These are phyloP conservation scores for Neoaliturus tenellus DNA, from an alignment of 2,888 invertebrate species.

Conservation along the genomic window DNA sequence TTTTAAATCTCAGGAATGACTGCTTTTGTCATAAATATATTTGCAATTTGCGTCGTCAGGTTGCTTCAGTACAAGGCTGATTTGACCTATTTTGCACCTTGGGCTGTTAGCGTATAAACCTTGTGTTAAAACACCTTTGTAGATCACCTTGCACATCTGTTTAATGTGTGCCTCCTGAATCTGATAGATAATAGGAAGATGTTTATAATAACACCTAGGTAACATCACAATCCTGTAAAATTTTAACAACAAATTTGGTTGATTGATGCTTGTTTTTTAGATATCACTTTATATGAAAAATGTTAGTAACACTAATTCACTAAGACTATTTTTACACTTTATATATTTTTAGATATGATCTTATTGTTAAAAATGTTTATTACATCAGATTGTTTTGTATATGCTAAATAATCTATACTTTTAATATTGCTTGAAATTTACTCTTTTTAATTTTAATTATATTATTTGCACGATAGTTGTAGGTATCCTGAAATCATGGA, in stretches of 20 bases:
- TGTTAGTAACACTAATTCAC: background rate
- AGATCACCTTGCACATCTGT: too few species aligned
- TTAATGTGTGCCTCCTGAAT: too few species aligned
- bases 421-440: background rate
- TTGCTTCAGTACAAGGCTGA: too few species aligned
- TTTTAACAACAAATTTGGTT: background rate
- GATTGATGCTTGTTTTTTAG: background rate
- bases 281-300: constrained; percentile 17
- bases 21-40: too few species aligned
- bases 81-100: too few species aligned
- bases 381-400: background rate
- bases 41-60: too few species aligned
- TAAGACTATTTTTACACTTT: constrained; percentile 19
- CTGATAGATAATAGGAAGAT: too few species aligned
- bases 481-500: background rate
- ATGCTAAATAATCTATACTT: background rate
- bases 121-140: too few species aligned
- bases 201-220: too few species aligned
- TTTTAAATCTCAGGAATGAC: too few species aligned
- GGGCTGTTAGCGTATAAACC: too few species aligned
- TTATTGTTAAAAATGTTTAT: background rate
- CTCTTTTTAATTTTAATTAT: background rate
- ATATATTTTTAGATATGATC: constrained; percentile 10
- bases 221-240: background rate
- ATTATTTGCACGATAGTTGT: background rate